Evolutionary conservation across 2,888 invertebrate species (phyloP).

Genomic region (Thecocarcelia acutangulata): DNA sequence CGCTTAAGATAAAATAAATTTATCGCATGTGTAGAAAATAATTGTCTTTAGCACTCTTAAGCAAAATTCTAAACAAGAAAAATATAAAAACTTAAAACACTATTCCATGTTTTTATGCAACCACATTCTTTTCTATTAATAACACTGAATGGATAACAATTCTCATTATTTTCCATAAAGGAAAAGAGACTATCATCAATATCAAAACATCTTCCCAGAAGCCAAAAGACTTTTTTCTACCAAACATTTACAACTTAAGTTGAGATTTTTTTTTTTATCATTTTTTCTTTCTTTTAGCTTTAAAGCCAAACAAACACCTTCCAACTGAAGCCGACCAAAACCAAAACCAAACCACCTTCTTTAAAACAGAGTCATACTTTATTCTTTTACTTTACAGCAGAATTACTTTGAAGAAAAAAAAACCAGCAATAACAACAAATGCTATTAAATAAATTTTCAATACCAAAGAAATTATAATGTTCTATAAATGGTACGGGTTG

Average conservation of each 20-base stretch:
- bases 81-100: background rate
- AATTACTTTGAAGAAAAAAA: slow-evolving; percentile 20
- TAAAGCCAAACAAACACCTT: slow-evolving; percentile 56
- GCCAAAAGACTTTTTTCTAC: slow-evolving; percentile 51
- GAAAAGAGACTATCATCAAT: slow-evolving; percentile 36
- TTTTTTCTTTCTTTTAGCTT: slow-evolving; percentile 5
- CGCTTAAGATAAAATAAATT: slow-evolving; percentile 11
- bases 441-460: slow-evolving; percentile 65
- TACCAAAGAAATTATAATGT: slow-evolving; percentile 68
- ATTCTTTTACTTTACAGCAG: slow-evolving; percentile 18
- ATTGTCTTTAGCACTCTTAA: slow-evolving; percentile 32
- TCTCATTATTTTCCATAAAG: slow-evolving; percentile 56
- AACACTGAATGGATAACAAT: slow-evolving; percentile 49
- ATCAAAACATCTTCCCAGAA: slow-evolving; percentile 62
- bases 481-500: slow-evolving; percentile 52
- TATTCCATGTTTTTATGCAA: slow-evolving; percentile 41
- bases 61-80: background rate
- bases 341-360: slow-evolving; percentile 37
- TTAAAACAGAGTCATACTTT: background rate
- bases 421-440: slow-evolving; percentile 33
- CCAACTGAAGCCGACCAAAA: slow-evolving; percentile 15
- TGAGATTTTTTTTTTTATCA: background rate
- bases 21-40: slow-evolving; percentile 8
- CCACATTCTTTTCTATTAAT: slow-evolving; percentile 66
- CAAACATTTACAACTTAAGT: slow-evolving; percentile 5